Evolutionary conservation across 92 coral and sea anemone genomes (phyloP), one percentile per base, ranked within the genome.

Genomic region (Palythoa heliodiscus): DNA sequence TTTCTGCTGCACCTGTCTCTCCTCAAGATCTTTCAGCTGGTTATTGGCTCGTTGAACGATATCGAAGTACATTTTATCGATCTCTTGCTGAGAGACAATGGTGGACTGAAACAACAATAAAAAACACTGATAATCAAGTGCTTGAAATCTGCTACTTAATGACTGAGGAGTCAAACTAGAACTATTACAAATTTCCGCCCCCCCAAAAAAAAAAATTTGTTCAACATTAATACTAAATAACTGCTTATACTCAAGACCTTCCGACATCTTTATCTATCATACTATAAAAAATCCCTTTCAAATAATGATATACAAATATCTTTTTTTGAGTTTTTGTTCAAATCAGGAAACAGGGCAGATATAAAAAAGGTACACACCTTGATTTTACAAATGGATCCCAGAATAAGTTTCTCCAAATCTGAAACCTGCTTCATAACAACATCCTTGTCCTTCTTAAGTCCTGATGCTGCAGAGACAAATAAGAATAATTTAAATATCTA

Each of bases 1-100:
- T 83, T 93, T 94, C 89, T 96, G 99, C 58, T 94, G 92, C 68
- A 89, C 93, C 75, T 94, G 95, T 57, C 94, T 92, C 76, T 83
- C 87, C 77, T 94, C 93, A 68, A 96, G 82, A 38, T 96, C 95
- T 70, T 87, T 93, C 63, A 96, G 87, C 82, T 92, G 96, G 38
- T 81, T 86, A 93, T 92, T 95, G 20, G 93, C 93, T 52, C 92
- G 93, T 20, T 90, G 89, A 3, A 92, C 98, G 15, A 96, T 91
- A 7, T 87, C 92, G 58, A 82, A 86, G 90, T 94, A 90, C 37
- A 92, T 75, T 47, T 87, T 77, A 61, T 94, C 98, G 52, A 96
- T 94, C 61, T 92, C 92, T 24, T 90, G 87, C 20, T 96, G 94
- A 24, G 88, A 87, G 92, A 94, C 91, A 60, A 94, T 23, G 8